Base-by-base conservation (phyloP, 1,140 invertebrate species). In the Zaprionus lachaisei region DNA sequence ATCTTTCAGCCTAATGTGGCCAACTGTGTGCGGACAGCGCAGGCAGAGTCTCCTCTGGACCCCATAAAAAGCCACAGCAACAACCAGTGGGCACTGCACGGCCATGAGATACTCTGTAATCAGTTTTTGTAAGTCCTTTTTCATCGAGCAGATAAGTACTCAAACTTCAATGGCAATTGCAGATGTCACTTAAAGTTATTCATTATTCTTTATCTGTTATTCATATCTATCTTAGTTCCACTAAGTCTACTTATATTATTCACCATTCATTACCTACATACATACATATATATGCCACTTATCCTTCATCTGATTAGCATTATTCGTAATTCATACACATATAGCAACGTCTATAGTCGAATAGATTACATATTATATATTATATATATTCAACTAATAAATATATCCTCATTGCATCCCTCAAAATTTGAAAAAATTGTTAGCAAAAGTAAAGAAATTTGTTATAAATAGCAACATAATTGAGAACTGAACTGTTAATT, bases 141-240 rank as follows among this genome's bases (percentile, higher is more conserved):
- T 9, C 11, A 11, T 0, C 0, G 5, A 6, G 7, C 17, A 3
- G 5, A n/a, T 17, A 0, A 0, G 2, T 17, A 2, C 3, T 44
- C 7, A 17, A 9, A 7, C 5, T 6, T 7, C 15, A 17, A 9
- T 9, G n/a, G 11, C 31, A 34, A 3, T 34, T 34, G n/a, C 41
- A 44, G 7, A 2, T 3, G n/a, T 17, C n/a, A 6, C 1, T 1
- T 0, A 9, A 0, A 17, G 7, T 47, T 9, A 9, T n/a, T 9
- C n/a, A 20, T 9, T 17, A 20, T 47, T 9, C n/a, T 2, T 7
- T 41, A n/a, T 41, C 2, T 41, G 5, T 15, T 41, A 15, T 14
- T 5, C 38, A 15, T 3, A 5, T 15, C 38, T 41, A 41, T 2
- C 5, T 41, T 0, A 11, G 31, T 3, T 34, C 9, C 9, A 6